Evolutionary conservation across 2,888 invertebrate genomes (phyloP).

Genomic region (Agriotes lineatus): DNA sequence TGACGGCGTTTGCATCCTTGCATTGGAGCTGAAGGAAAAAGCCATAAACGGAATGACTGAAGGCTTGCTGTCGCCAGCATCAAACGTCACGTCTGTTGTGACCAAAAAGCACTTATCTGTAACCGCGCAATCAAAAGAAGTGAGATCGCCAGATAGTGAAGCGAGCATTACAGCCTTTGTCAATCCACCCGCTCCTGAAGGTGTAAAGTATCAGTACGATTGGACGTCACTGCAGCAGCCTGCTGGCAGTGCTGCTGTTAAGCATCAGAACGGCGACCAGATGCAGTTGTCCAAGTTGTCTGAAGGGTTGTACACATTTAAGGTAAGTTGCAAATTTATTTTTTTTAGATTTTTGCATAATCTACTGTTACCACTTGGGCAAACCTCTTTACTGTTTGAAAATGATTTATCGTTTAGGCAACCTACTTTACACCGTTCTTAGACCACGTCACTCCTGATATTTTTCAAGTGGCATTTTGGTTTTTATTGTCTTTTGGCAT

Average conservation of each 20-base stretch:
- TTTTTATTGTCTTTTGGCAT: no score
- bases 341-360: no score
- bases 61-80: slow-evolving; percentile 51
- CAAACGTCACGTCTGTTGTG: slow-evolving; percentile 58
- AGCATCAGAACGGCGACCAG: slow-evolving; percentile 85
- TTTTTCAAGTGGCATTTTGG: no score
- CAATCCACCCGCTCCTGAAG: slow-evolving; percentile 79
- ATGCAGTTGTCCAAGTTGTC: slow-evolving; percentile 87
- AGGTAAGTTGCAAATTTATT: no score
- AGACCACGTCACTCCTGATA: no score
- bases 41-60: slow-evolving; percentile 49
- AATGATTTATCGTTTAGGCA: no score
- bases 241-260: slow-evolving; percentile 78
- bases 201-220: slow-evolving; percentile 85
- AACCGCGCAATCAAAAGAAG: slow-evolving; percentile 81
- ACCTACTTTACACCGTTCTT: no score
- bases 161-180: slow-evolving; percentile 87
- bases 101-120: slow-evolving; percentile 78
- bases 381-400: no score
- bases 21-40: slow-evolving; percentile 62
- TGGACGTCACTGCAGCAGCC: slow-evolving; percentile 91
- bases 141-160: slow-evolving; percentile 86
- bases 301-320: slow-evolving; percentile 90
- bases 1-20: slow-evolving; percentile 56
- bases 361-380: no score